Conservation (phyloP, 2,888 invertebrate genomes). For the Lamellibrachia satsuma region DNA sequence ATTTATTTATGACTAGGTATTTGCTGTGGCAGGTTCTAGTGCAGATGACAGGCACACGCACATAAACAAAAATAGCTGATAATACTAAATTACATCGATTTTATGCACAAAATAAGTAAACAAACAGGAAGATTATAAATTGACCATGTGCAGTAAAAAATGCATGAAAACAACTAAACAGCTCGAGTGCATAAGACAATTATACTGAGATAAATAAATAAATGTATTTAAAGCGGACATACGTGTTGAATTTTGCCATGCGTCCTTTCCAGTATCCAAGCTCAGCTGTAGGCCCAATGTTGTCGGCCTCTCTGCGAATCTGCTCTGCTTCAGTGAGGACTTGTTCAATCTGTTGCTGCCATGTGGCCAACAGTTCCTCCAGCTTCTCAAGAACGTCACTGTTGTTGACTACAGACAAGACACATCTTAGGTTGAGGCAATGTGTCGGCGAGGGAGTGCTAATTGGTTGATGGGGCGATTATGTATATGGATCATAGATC, state of each 20-base stretch:
- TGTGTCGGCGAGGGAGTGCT: not conserved
- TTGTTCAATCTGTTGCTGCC: constrained; percentile 67
- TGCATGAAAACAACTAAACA: not conserved
- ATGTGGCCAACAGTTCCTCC: constrained; percentile 62
- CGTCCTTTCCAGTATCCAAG: constrained; percentile 88
- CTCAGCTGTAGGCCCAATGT: constrained; percentile 73
- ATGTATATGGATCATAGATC: no score
- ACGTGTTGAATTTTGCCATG: constrained; percentile 85
- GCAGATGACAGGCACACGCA: not conserved
- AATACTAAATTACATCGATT: not conserved
- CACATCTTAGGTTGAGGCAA: not conserved
- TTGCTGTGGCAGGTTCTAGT: no score
- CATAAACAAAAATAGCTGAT: not conserved
- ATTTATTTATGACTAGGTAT: no score
- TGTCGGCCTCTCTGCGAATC: constrained; percentile 66
- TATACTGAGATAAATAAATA: not conserved
- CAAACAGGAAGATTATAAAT: not conserved
- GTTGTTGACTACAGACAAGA: constrained; percentile 55
- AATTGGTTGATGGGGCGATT: no score
- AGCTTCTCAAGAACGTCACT: constrained; percentile 63
- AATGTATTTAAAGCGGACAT: constrained; percentile 33
- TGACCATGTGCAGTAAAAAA: not conserved
- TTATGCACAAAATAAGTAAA: not conserved
- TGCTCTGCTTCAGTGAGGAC: constrained; percentile 66
- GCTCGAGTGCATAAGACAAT: not conserved